Evolutionary conservation across 2,888 invertebrate genomes (phyloP), one percentile per base, ranked within the genome.

Genomic region (Tenodera sinensis): DNA sequence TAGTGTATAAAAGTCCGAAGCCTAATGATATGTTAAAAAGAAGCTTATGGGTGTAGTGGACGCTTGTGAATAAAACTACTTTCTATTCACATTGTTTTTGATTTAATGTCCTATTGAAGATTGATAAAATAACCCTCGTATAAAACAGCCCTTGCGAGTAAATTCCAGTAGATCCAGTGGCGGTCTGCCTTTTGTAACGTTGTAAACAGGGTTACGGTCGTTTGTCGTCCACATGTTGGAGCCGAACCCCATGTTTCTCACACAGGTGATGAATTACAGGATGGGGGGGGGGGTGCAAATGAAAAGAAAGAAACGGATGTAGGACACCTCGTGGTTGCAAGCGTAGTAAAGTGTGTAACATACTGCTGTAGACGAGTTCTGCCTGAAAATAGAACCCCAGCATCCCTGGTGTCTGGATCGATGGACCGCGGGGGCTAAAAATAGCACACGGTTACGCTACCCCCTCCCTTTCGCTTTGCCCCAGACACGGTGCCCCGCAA

Each of bases 401-500:
- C 83, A 83, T 86, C 47, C 89, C 83, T 83, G 27, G 87, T 42
- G 87, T 85, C 87, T 87, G 83, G 93, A 93, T 93, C 93, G 93
- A 93, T 93, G 93, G 92, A 92, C 92, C 92, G 92, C 92, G 92
- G 92, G 92, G 92, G 92, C 92, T 92, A 93, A 93, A 93, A 93
- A 93, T 93, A 93, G 93, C 93, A 92, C 92, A n/a, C 54, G 54
- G 54, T 71, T 71, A 71, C 54, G 54, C 54, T 71, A 71, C 54
- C 54, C 54, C 54, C 54, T 20, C 54, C 25, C 54, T 71, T 71
- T 71, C 20, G 54, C 54, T 71, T 71, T 71, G 54, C 54, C 54
- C 54, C 54, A 71, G 54, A 71, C 54, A 71, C 54, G 54, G 54
- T 71, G 54, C 20, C 54, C 54, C 54, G 54, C 54, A 71, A 71